Conservation (phyloP, 2,797 vertebrate species). For the Xerus rutilus region DNA sequence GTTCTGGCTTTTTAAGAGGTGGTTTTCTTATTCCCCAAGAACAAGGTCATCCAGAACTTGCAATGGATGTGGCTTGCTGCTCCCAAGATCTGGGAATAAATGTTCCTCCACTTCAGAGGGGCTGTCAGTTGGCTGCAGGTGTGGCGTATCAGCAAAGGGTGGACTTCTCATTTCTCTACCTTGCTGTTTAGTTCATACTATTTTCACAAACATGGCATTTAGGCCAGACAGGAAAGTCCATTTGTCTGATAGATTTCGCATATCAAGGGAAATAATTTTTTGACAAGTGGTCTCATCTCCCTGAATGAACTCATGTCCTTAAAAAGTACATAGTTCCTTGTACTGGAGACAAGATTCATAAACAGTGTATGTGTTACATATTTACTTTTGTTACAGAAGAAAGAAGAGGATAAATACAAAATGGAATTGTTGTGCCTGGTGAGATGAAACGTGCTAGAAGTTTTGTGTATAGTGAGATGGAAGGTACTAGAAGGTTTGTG, state of each 20-base stretch:
- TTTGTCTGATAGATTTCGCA: neutral
- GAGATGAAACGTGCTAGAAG: neutral
- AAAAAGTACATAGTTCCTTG: neutral
- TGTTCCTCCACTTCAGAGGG: neutral
- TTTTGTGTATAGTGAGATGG: neutral
- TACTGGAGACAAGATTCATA: neutral
- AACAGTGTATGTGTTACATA: neutral
- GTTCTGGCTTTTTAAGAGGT: neutral
- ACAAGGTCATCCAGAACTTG: neutral
- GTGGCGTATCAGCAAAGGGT: neutral
- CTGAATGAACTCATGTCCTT: slow-evolving; percentile 5
- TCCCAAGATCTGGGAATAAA: neutral
- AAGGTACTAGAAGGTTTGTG: neutral
- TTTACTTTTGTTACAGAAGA: neutral
- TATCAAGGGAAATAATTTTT: neutral
- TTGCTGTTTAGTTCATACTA: neutral
- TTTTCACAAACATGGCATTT: slow-evolving; percentile 41
- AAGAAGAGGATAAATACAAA: neutral
- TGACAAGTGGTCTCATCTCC: neutral
- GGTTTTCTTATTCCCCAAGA: neutral
- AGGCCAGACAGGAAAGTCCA: slow-evolving; percentile 7
- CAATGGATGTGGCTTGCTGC: neutral
- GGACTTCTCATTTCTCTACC: neutral
- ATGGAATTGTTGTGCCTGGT: neutral
- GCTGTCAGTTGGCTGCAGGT: neutral